Percentiles rank a stretch among this genome's conserved stretches.
These are phyloP conservation scores for Dicycla oo DNA, from an alignment of 2,888 invertebrate genomes.

Conservation along the genomic window DNA sequence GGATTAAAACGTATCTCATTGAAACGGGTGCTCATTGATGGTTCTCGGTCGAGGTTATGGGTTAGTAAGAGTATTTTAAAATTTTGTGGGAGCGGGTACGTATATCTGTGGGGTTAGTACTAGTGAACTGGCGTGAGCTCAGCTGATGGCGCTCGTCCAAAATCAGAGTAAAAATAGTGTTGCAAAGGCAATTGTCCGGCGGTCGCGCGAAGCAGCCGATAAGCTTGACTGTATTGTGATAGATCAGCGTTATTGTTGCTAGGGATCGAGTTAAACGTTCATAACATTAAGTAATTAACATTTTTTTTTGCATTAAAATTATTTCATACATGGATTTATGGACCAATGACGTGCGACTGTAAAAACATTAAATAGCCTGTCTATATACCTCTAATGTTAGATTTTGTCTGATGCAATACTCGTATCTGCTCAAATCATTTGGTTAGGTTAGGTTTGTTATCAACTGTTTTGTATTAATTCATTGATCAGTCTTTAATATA, in stretches of 20 bases:
- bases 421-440: slow-evolving; percentile 16
- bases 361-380: not conserved
- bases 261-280: slow-evolving; percentile 58
- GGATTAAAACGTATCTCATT: slow-evolving; percentile 73
- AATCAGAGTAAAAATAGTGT: slow-evolving; percentile 87
- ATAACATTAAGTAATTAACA: not conserved
- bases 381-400: not conserved
- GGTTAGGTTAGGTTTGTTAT: no score
- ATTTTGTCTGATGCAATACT: not conserved
- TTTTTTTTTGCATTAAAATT: not conserved
- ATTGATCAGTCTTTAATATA: not conserved
- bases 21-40: slow-evolving; percentile 82
- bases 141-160: slow-evolving; percentile 87
- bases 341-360: not conserved
- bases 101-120: slow-evolving; percentile 89
- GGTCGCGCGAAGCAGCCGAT: slow-evolving; percentile 78
- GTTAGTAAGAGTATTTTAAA: slow-evolving; percentile 73
- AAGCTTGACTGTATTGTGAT: slow-evolving; percentile 80
- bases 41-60: slow-evolving; percentile 76
- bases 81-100: slow-evolving; percentile 82
- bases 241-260: slow-evolving; percentile 60
- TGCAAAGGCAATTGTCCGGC: slow-evolving; percentile 86
- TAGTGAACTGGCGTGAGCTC: slow-evolving; percentile 91
- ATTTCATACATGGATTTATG: not conserved
- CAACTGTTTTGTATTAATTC: not conserved